Evolutionary conservation across 2,797 vertebrate genomes (phyloP).

Genomic region (Sebastes itinus): DNA sequence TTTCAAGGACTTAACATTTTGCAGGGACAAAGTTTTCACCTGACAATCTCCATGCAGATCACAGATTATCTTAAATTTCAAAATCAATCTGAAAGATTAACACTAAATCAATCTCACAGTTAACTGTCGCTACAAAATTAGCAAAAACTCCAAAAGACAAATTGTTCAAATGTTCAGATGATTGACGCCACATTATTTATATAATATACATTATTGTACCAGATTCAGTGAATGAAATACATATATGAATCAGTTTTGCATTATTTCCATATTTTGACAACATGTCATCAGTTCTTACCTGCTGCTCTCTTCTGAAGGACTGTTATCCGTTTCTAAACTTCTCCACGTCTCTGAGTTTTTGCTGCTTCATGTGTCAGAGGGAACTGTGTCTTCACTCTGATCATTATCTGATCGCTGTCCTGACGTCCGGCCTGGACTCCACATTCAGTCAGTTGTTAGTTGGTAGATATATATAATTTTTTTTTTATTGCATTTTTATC

Average conservation of each 20-base stretch:
- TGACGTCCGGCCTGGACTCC: not conserved
- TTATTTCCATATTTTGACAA: not conserved
- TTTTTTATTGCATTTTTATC: not conserved
- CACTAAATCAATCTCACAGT: not conserved
- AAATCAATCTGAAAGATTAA: not conserved
- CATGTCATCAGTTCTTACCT: constrained; percentile 37
- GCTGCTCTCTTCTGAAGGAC: constrained; percentile 18
- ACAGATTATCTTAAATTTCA: not conserved
- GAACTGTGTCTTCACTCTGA: constrained; percentile 22
- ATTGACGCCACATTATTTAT: not conserved
- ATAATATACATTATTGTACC: not conserved
- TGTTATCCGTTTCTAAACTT: not conserved
- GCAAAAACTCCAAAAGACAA: not conserved
- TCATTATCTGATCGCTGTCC: constrained; percentile 6
- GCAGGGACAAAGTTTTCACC: not conserved
- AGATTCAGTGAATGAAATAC: not conserved
- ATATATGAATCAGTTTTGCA: not conserved
- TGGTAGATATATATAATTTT: not conserved
- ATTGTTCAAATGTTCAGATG: not conserved
- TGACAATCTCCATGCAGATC: not conserved
- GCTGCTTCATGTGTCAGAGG: constrained; percentile 39
- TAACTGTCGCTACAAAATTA: not conserved
- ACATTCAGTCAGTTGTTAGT: not conserved
- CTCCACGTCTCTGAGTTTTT: not conserved
- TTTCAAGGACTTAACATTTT: not conserved